Evolutionary conservation across 2,888 invertebrate species (phyloP).

Genomic region (Fragum whitleyi): DNA sequence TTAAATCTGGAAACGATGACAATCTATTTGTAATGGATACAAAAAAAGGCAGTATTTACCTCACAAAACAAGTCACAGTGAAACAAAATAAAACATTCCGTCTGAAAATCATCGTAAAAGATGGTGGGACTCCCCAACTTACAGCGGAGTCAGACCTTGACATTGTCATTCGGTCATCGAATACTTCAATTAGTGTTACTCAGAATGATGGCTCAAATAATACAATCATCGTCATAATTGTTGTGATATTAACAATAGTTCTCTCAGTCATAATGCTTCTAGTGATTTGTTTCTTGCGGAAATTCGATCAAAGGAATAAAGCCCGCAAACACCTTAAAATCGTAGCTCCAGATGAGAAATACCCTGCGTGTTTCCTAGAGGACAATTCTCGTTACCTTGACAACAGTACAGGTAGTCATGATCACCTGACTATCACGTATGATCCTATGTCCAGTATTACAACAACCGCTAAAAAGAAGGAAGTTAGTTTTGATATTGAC

Average conservation of each 20-base stretch:
- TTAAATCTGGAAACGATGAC: constrained; percentile 66
- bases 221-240: constrained; percentile 69
- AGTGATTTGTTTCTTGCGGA: constrained; percentile 67
- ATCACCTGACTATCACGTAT: constrained; percentile 58
- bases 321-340: constrained; percentile 51
- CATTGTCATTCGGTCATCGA: constrained; percentile 42
- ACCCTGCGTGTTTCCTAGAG: constrained; percentile 61
- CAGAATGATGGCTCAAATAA: constrained; percentile 59
- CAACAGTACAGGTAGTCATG: constrained; percentile 53
- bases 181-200: constrained; percentile 23
- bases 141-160: constrained; percentile 61
- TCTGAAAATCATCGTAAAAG: constrained; percentile 70
- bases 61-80: constrained; percentile 48
- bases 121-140: constrained; percentile 69
- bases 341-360: constrained; percentile 64
- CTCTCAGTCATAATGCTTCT: constrained; percentile 68
- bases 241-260: constrained; percentile 68
- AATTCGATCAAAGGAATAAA: constrained; percentile 63
- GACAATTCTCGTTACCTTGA: constrained; percentile 56
- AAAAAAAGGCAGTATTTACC: constrained; percentile 66
- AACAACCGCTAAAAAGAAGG: constrained; percentile 55
- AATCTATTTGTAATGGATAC: constrained; percentile 66
- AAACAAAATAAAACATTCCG: constrained; percentile 62
- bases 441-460: constrained; percentile 52
- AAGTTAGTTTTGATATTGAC: constrained; percentile 65